phyloP scores from a whole-genome alignment of 2,797 vertebrate genomes.

The Myotis pilosus region DNA sequence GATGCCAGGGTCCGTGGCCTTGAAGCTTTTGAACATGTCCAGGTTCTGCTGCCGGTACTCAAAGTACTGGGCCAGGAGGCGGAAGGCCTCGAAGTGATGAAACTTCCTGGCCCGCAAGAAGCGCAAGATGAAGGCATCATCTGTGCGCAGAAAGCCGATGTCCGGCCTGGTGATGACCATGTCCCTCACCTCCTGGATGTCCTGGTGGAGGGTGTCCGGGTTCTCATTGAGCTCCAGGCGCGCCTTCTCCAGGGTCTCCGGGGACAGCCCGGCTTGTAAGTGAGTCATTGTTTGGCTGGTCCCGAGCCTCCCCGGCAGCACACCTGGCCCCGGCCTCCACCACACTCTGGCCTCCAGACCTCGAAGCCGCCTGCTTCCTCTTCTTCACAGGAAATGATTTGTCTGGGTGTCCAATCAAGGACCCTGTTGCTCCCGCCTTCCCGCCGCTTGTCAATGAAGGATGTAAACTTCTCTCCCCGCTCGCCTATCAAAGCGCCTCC shows the following conservation, averaged over 20 bases:
- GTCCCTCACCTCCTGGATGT: slow-evolving; percentile 99
- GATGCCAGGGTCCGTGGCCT: slow-evolving; percentile 97
- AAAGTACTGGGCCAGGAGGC: slow-evolving; percentile 97
- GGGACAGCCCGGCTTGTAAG: slow-evolving; percentile 96
- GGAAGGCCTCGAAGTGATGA: slow-evolving; percentile 98
- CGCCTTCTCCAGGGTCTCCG: slow-evolving; percentile 99
- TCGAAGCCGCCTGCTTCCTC: slow-evolving; percentile 36
- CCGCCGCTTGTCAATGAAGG: not conserved
- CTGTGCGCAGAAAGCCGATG: slow-evolving; percentile 98
- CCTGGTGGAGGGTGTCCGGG: slow-evolving; percentile 96
- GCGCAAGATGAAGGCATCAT: slow-evolving; percentile 97
- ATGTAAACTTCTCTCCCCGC: slow-evolving; percentile 35
- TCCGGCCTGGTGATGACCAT: slow-evolving; percentile 99
- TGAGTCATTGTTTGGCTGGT: slow-evolving; percentile 91
- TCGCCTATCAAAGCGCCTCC: not conserved
- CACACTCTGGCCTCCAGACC: slow-evolving; percentile 5
- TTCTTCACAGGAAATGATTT: slow-evolving; percentile 58
- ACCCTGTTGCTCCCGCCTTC: slow-evolving; percentile 71
- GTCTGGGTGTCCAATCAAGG: slow-evolving; percentile 22
- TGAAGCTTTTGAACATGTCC: slow-evolving; percentile 99
- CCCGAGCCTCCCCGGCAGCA: not conserved
- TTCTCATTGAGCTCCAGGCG: slow-evolving; percentile 98
- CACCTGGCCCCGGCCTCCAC: not conserved
- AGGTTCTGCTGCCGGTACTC: slow-evolving; percentile 99
- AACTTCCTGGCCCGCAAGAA: slow-evolving; percentile 98